Conservation (phyloP, 64 coral and sea anemone species). For the Dendrophyllia cribrosa region DNA sequence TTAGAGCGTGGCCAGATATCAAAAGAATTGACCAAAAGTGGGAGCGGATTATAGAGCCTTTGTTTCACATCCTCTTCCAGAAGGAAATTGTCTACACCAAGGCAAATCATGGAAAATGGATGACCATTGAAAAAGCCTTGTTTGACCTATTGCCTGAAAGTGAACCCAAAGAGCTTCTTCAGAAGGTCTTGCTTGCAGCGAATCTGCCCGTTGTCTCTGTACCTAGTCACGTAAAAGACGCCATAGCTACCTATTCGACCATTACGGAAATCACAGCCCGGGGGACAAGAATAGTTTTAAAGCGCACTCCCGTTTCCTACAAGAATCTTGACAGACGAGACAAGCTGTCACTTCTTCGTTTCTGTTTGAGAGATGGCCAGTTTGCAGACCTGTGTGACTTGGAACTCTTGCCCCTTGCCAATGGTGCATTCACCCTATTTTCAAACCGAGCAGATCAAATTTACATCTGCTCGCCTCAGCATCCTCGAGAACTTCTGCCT, state of each 20-base stretch:
- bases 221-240: constrained; percentile 55
- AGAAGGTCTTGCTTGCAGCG: constrained; percentile 18
- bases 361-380: background rate
- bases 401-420: constrained; percentile 58
- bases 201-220: constrained; percentile 63
- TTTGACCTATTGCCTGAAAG: constrained; percentile 38
- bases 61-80: constrained; percentile 32
- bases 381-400: constrained; percentile 52
- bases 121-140: constrained; percentile 39
- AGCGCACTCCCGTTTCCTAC: constrained; percentile 16
- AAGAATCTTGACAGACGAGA: constrained; percentile 2
- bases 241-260: constrained; percentile 16
- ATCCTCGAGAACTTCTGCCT: constrained; percentile 56
- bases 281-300: constrained; percentile 15
- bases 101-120: constrained; percentile 54
- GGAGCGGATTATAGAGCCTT: constrained; percentile 47
- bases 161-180: constrained; percentile 24
- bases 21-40: constrained; percentile 63
- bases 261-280: background rate
- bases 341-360: constrained; percentile 66
- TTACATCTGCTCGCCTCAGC: constrained; percentile 62
- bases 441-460: background rate
- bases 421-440: constrained; percentile 43
- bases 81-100: constrained; percentile 54
- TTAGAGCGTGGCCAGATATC: constrained; percentile 72